Percentiles rank a stretch among this genome's conserved stretches.
Evolutionary conservation across 2,888 invertebrate genomes (phyloP).

Genomic region (Pterostichus niger): DNA sequence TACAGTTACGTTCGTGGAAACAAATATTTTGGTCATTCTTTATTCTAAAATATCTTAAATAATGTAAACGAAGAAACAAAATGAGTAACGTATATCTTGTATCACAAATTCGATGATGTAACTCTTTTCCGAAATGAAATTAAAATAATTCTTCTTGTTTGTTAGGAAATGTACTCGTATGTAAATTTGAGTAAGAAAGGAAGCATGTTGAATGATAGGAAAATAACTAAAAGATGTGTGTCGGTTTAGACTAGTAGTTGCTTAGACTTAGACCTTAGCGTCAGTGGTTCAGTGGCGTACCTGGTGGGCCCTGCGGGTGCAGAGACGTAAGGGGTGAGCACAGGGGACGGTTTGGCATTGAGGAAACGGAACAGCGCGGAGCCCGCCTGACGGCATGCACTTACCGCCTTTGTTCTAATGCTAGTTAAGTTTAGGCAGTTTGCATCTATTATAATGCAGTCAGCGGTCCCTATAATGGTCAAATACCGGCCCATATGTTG

Average conservation of each 20-base stretch:
- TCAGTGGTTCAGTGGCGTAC: conserved; percentile 25
- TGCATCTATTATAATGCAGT: conserved; percentile 67
- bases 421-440: conserved; percentile 67
- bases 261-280: conserved; percentile 8
- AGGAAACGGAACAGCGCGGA: conserved; percentile 64
- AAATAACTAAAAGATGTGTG: neutral
- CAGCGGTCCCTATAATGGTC: conserved; percentile 65
- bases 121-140: too few relatives aligned
- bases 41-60: too few relatives aligned
- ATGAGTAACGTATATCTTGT: too few relatives aligned
- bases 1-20: too few relatives aligned
- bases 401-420: conserved; percentile 67
- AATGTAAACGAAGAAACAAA: too few relatives aligned
- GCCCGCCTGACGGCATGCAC: conserved; percentile 65
- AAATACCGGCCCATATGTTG: conserved; percentile 66
- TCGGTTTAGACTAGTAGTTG: neutral
- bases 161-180: neutral
- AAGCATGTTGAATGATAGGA: conserved; percentile 12
- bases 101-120: too few relatives aligned
- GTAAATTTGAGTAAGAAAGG: neutral
- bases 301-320: neutral
- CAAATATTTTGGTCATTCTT: too few relatives aligned
- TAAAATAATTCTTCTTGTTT: neutral
- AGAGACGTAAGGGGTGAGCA: neutral
- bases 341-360: conserved; percentile 65